Evolutionary conservation across 2,113 vertebrate genomes (phyloP).

Genomic region (Hipposideros armiger): DNA sequence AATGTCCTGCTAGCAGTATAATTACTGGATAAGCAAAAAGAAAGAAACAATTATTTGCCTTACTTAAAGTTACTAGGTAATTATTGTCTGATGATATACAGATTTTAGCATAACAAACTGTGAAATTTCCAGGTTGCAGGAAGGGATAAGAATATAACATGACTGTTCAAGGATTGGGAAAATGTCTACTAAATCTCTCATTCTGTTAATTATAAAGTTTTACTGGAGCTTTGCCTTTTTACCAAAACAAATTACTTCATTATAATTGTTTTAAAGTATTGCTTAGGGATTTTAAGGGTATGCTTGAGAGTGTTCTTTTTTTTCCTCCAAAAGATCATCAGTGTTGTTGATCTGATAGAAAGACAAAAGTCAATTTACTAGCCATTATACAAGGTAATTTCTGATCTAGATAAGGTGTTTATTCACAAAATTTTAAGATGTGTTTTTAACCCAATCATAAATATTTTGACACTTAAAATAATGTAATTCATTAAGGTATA

Average conservation of each 20-base stretch:
- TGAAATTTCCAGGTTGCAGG: background rate
- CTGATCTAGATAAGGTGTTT: constrained; percentile 61
- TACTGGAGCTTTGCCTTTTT: background rate
- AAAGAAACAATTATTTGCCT: constrained; percentile 50
- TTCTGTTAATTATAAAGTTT: constrained; percentile 27
- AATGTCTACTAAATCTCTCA: background rate
- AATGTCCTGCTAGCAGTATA: constrained; percentile 11
- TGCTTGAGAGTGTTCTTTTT: constrained; percentile 64
- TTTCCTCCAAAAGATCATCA: constrained; percentile 72
- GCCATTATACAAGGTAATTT: constrained; percentile 77
- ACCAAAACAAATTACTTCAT: background rate
- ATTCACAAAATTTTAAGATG: constrained; percentile 40
- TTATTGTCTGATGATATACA: constrained; percentile 47
- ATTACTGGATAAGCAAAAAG: constrained; percentile 33
- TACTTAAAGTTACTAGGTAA: constrained; percentile 10
- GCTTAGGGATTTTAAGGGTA: background rate
- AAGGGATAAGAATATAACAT: background rate
- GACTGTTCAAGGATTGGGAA: background rate
- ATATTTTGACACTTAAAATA: background rate
- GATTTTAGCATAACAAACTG: constrained; percentile 43
- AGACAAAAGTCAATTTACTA: constrained; percentile 78
- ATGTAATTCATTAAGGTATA: constrained; percentile 7
- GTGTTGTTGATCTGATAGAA: constrained; percentile 71
- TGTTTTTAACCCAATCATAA: background rate
- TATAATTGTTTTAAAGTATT: constrained; percentile 22